Conservation (phyloP, 2,797 vertebrate genomes). For the Novumbra hubbsi region DNA sequence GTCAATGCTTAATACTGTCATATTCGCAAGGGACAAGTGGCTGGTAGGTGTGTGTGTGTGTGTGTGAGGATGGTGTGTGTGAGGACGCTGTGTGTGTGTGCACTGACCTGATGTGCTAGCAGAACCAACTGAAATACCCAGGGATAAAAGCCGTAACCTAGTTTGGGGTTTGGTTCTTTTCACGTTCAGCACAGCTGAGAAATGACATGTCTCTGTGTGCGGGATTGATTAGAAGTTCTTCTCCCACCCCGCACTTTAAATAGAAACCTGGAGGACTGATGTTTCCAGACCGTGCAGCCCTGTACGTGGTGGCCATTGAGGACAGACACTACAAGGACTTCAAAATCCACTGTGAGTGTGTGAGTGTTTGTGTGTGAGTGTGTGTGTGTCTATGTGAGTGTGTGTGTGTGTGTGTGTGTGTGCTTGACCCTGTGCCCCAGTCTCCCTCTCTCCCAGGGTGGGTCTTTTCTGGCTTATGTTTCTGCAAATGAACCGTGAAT, state of each 20-base stretch:
- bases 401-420: constrained; percentile 6
- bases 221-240: constrained; percentile 82
- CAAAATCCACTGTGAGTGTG: constrained; percentile 96
- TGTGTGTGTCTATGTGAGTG: not conserved
- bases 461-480: constrained; percentile 18
- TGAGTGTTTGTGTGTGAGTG: not conserved
- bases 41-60: constrained; percentile 77
- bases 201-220: constrained; percentile 81
- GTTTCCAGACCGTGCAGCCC: constrained; percentile 97
- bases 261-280: constrained; percentile 98
- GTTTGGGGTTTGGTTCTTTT: constrained; percentile 60
- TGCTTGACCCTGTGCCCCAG: not conserved
- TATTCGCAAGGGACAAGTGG: constrained; percentile 98
- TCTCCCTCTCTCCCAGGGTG: not conserved
- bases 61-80: constrained; percentile 26
- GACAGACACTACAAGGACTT: constrained; percentile 99
- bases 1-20: constrained; percentile 97
- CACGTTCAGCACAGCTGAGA: constrained; percentile 74
- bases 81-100: constrained; percentile 5
- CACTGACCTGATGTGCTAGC: constrained; percentile 44
- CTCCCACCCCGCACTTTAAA: constrained; percentile 39
- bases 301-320: constrained; percentile 97
- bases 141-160: constrained; percentile 19
- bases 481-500: constrained; percentile 19
- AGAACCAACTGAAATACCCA: constrained; percentile 39